phyloP scores from a whole-genome alignment of 2,113 vertebrate genomes.

The Psettodes erumei region DNA sequence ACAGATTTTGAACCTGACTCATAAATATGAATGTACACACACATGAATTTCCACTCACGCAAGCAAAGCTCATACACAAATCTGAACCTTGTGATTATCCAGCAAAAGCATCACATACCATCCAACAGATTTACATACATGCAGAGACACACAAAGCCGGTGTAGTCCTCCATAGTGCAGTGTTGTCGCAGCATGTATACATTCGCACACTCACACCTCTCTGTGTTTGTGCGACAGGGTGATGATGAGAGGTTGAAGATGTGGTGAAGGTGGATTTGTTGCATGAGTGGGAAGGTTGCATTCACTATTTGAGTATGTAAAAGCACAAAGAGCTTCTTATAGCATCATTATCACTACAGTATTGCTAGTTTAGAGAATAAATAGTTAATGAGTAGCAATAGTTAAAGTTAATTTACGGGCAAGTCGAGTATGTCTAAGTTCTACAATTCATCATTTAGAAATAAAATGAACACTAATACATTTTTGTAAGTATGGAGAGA shows the following conservation, averaged over 20 bases:
- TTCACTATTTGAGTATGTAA: not conserved
- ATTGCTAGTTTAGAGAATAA: not conserved
- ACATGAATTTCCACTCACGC: too few species aligned
- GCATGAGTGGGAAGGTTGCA: not conserved
- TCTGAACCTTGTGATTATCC: slow-evolving; percentile 25
- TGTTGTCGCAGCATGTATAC: slow-evolving; percentile 7
- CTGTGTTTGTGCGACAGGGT: not conserved
- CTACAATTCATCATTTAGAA: not conserved
- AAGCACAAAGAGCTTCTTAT: not conserved
- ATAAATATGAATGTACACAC: slow-evolving; percentile 51
- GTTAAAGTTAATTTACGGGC: not conserved
- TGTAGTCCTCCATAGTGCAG: not conserved
- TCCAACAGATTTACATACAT: slow-evolving; percentile 23
- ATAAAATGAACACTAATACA: too few species aligned
- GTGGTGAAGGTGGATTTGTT: not conserved
- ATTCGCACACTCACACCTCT: not conserved
- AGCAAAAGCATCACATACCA: slow-evolving; percentile 13
- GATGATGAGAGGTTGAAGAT: slow-evolving; percentile 5
- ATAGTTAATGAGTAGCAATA: too few species aligned
- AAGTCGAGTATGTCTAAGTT: too few species aligned
- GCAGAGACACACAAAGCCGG: not conserved
- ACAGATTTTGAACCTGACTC: slow-evolving; percentile 60
- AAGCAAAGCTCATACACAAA: too few species aligned
- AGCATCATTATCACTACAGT: not conserved
- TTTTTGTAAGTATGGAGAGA: not conserved